Conservation (phyloP, 2,888 invertebrate species). For the Pteria penguin region DNA sequence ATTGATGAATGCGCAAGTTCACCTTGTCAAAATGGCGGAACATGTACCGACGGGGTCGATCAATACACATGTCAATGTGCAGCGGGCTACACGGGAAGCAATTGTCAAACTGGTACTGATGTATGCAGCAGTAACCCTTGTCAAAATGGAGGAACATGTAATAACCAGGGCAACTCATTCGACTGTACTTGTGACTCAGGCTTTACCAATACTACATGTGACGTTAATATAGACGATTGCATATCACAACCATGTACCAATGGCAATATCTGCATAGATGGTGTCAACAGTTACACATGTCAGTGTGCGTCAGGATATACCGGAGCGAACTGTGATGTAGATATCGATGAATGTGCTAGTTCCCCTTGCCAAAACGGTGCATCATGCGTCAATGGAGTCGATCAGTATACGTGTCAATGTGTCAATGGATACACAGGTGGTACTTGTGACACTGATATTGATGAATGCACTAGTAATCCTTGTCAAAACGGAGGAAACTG, state of each 20-base stretch:
- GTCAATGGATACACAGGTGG: conserved; percentile 71
- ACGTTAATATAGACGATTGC: not conserved
- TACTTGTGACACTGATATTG: conserved; percentile 77
- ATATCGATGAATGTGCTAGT: conserved; percentile 91
- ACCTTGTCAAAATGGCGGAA: not conserved
- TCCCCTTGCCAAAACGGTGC: conserved; percentile 76
- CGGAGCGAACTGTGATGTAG: conserved; percentile 86
- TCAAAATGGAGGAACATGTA: not conserved
- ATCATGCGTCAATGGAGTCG: conserved; percentile 85
- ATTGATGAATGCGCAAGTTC: not conserved
- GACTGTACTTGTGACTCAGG: not conserved
- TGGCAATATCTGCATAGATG: not conserved
- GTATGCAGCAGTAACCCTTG: not conserved
- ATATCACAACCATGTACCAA: not conserved
- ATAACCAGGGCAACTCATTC: not conserved
- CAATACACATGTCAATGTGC: not conserved
- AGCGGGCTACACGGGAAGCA: not conserved
- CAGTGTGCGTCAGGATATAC: conserved; percentile 69
- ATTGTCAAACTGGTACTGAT: not conserved
- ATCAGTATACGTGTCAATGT: conserved; percentile 83
- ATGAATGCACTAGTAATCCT: conserved; percentile 79
- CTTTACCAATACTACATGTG: not conserved
- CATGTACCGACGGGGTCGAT: not conserved
- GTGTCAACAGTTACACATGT: conserved; percentile 61
- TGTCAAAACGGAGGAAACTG: conserved; percentile 83